These are phyloP conservation scores for Corythornis vintsioides DNA, from an alignment of 2,113 vertebrate genomes.

Conservation along the genomic window DNA sequence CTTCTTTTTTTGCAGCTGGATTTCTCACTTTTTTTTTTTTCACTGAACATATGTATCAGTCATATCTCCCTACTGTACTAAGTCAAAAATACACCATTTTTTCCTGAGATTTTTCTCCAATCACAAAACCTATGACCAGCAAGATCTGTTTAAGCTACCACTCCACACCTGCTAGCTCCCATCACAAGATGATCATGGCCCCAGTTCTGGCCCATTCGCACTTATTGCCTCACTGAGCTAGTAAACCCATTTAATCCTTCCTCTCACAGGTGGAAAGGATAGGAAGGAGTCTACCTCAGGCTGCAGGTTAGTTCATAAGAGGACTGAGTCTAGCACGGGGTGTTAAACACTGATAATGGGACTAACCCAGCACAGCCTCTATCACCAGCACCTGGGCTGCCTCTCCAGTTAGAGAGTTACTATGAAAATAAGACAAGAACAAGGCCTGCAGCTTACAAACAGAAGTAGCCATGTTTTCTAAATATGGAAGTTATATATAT, in stretches of 20 bases:
- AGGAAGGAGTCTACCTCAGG: neutral
- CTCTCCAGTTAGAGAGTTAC: neutral
- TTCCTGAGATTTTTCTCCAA: neutral
- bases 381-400: neutral
- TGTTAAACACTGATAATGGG: neutral
- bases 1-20: neutral
- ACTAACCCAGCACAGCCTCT: neutral
- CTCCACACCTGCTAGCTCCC: neutral
- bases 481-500: neutral
- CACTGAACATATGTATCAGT: neutral
- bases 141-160: neutral
- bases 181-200: neutral
- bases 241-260: neutral
- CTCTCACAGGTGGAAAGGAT: neutral
- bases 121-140: neutral
- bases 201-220: neutral
- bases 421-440: neutral
- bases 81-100: neutral
- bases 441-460: neutral
- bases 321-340: neutral
- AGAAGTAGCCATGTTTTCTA: neutral
- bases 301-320: neutral
- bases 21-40: neutral
- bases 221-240: neutral
- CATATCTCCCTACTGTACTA: neutral